Evolutionary conservation across 35 echinoderm and acorn worm genomes (phyloP).

Genomic region (Heliocidaris erythrogramma): DNA sequence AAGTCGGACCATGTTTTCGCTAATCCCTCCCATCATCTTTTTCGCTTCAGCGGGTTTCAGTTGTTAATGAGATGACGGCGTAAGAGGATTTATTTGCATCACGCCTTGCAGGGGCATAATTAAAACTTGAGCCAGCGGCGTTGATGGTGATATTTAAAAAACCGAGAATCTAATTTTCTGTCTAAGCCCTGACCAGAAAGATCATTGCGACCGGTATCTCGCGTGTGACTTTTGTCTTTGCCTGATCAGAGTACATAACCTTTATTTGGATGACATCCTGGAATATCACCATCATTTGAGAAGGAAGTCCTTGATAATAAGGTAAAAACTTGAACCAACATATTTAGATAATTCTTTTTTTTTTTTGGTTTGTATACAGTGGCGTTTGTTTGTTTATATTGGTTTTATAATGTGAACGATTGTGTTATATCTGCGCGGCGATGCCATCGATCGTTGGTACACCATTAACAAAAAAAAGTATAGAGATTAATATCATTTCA

Average conservation of each 20-base stretch:
- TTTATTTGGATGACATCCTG: background rate
- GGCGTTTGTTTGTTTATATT: too few relatives aligned
- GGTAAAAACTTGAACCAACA: background rate
- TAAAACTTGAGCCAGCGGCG: background rate
- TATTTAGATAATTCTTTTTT: background rate
- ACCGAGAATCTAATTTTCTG: background rate
- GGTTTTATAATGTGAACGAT: too few relatives aligned
- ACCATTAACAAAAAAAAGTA: too few relatives aligned
- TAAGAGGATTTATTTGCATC: background rate
- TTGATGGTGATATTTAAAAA: background rate
- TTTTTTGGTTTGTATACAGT: background rate
- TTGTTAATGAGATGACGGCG: background rate
- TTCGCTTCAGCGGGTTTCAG: background rate
- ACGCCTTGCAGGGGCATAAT: background rate
- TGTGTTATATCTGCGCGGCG: too few relatives aligned
- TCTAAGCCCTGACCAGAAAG: background rate
- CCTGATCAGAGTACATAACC: background rate
- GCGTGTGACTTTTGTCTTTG: background rate
- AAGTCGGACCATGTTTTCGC: background rate
- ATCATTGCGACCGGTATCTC: background rate
- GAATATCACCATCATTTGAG: background rate
- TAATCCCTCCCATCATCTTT: background rate
- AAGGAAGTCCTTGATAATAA: background rate
- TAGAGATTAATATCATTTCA: too few relatives aligned
- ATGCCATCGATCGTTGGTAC: too few relatives aligned